Percentiles rank a stretch among this genome's conserved stretches.
phyloP scores from a whole-genome alignment of 2,113 vertebrate species.

The Baryphthengus martii region DNA sequence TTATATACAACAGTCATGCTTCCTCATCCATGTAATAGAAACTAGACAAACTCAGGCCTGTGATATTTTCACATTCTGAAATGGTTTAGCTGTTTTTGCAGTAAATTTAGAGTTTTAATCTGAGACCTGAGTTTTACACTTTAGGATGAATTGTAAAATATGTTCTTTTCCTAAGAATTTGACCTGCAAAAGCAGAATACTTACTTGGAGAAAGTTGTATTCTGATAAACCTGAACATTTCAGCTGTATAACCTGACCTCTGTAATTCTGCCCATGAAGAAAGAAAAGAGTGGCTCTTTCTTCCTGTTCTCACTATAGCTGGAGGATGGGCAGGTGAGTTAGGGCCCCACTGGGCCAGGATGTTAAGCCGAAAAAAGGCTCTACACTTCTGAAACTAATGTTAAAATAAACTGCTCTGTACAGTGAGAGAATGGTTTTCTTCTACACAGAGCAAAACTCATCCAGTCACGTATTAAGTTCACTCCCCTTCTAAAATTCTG shows the following conservation, averaged over 20 bases:
- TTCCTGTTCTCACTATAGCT: accelerated
- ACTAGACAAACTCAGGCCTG: neutral
- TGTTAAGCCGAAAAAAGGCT: accelerated
- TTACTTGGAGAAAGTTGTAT: accelerated
- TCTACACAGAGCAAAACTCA: neutral
- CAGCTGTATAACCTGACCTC: neutral
- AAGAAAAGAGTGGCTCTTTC: too few relatives aligned
- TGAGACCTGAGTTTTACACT: neutral
- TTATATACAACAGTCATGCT: neutral
- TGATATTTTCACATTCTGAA: neutral
- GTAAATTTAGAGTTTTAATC: neutral
- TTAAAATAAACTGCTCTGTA: accelerated
- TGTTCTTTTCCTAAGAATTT: neutral
- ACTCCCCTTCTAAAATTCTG: accelerated
- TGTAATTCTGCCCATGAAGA: neutral
- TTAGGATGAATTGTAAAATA: neutral
- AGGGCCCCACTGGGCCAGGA: neutral
- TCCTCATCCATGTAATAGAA: neutral
- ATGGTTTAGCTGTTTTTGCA: neutral
- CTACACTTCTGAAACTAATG: accelerated
- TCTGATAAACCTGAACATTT: accelerated
- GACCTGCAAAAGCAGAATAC: neutral
- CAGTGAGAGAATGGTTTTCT: accelerated
- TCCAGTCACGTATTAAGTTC: accelerated
- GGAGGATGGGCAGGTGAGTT: accelerated